Conservation (phyloP, 2,888 invertebrate genomes). For the Podabrus alpinus region DNA sequence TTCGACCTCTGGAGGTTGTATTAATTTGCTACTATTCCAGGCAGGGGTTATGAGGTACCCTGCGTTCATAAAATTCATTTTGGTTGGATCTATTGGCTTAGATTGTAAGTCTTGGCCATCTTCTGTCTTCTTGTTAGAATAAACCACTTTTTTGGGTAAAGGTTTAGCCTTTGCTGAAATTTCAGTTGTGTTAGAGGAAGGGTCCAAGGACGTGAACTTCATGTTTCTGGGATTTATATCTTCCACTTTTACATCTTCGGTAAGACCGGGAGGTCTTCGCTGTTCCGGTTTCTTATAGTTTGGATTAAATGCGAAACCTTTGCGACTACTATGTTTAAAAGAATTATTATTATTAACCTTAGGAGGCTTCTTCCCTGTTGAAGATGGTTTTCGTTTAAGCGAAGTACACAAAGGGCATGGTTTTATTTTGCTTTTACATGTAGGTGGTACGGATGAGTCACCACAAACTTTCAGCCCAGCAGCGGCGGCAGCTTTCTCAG, state of each 20-base stretch:
- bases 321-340: background rate
- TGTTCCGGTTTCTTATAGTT: background rate
- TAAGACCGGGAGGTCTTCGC: background rate
- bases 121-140: background rate
- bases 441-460: background rate
- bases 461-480: conserved; percentile 43
- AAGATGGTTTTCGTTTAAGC: background rate
- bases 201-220: background rate
- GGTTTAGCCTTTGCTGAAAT: background rate
- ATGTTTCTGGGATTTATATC: background rate
- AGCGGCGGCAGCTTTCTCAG: conserved; percentile 46
- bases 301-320: background rate
- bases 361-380: background rate
- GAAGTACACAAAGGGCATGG: background rate
- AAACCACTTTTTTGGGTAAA: background rate
- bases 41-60: too few species aligned
- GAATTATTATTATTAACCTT: conserved; percentile 4
- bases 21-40: too few species aligned
- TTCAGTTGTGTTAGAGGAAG: background rate
- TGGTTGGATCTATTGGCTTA: too few species aligned
- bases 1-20: too few species aligned
- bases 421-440: background rate
- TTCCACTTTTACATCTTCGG: background rate
- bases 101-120: too few species aligned
- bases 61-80: too few species aligned